Base-by-base conservation (phyloP, 2,888 invertebrate genomes). In the Diaphora mendica region DNA sequence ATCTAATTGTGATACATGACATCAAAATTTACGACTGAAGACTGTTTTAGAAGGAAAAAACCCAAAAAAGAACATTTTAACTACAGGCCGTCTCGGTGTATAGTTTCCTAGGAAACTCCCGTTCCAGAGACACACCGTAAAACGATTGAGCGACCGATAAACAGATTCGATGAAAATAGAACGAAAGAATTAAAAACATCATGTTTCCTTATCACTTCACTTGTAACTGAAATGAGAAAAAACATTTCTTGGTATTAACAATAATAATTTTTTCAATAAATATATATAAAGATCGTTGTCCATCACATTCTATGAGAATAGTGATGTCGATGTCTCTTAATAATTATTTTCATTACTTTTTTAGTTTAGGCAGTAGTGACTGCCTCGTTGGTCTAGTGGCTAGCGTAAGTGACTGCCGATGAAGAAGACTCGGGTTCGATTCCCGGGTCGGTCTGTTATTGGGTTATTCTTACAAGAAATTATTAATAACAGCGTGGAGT, bases 171-270 rank as follows among this genome's bases (percentile, higher is more conserved):
- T 74, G 78, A 85, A 85, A 62, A 75, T 42, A 65, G 75, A 59
- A 73, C 71, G 67, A 76, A 78, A 65, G 74, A 70, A n/a, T n/a
- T 67, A 73, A 79, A 72, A 35, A 64, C 30, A 73, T 59, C 35
- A 73, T 68, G 67, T 80, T 84, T 84, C 84, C 82, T 78, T 79
- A 84, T 77, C 82, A 83, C 68, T 55, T 78, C 68, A 72, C 66
- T 48, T 75, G 69, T 75, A 68, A 76, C 35, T 70, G 33, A 70
- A 70, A 62, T 48, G 30, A 78, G 64, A 79, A 80, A 81, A 76
- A 84, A 83, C 72, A 0, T 74, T 83, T 85, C 85, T 80, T 77
- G 68, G 85, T 83, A 84, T 67, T 62, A 68, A 71, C 77, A 77
- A 81, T 76, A 71, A 76, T 72, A 78, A 69, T 64, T 71, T 64